These are phyloP conservation scores for Taeniopygia guttata DNA, from an alignment of 2,797 vertebrate species.

Conservation along the genomic window DNA sequence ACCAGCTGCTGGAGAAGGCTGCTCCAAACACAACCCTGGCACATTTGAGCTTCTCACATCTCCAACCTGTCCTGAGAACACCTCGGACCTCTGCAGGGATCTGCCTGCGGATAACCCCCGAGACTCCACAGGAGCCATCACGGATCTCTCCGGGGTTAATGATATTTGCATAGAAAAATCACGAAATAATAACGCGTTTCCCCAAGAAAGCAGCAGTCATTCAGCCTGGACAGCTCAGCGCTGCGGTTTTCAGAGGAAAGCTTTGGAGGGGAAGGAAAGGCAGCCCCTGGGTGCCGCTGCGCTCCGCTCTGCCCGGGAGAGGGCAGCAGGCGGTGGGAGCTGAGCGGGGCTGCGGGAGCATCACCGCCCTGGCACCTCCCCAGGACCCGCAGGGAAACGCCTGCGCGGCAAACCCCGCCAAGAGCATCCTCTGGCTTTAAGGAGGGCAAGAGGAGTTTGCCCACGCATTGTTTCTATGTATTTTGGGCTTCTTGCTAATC, in stretches of 20 bases:
- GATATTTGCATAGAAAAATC: neutral
- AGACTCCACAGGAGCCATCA: neutral
- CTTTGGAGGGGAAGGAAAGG: neutral
- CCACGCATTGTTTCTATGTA: rapidly evolving
- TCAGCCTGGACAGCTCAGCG: neutral
- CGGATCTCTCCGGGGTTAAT: neutral
- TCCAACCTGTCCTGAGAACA: rapidly evolving
- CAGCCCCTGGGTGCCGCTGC: rapidly evolving
- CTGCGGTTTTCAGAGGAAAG: rapidly evolving
- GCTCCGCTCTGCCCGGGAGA: neutral
- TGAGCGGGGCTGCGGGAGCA: neutral
- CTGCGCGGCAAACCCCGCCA: rapidly evolving
- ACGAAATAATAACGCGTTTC: neutral
- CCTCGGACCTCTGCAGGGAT: neutral
- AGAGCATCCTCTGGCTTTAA: rapidly evolving
- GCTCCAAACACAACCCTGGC: neutral
- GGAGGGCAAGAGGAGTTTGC: rapidly evolving
- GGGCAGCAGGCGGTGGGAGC: neutral
- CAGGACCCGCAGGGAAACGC: too few relatives aligned
- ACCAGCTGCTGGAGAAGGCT: neutral
- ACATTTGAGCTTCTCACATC: neutral
- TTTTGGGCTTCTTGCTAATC: neutral
- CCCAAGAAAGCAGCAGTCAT: neutral
- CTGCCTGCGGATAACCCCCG: rapidly evolving
- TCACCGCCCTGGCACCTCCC: neutral